These are phyloP conservation scores for Tachysurus fulvidraco DNA, from an alignment of 2,113 vertebrate species.

Conservation along the genomic window DNA sequence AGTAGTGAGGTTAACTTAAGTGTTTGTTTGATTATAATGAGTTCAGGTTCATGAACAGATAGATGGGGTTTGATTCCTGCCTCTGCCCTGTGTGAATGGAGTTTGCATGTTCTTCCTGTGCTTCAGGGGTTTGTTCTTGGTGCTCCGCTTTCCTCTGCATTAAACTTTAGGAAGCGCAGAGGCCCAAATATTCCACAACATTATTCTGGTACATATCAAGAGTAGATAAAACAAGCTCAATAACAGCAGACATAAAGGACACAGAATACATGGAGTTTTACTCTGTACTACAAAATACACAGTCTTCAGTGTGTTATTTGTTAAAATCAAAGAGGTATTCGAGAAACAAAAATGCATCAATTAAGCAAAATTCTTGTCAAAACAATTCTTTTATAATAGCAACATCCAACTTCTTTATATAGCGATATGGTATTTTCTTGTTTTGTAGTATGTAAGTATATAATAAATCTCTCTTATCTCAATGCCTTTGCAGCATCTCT, in stretches of 20 bases:
- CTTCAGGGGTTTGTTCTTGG: too few relatives aligned
- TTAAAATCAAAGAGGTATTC: conserved; percentile 18
- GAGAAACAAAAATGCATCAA: conserved; percentile 9
- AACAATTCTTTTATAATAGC: conserved; percentile 55
- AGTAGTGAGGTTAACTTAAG: neutral
- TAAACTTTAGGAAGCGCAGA: neutral
- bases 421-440: conserved; percentile 47
- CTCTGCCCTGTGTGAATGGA: too few relatives aligned
- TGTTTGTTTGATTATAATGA: neutral
- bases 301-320: conserved; percentile 33
- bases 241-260: neutral
- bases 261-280: conserved; percentile 15
- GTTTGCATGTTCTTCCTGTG: too few relatives aligned
- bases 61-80: too few relatives aligned
- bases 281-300: conserved; percentile 21
- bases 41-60: neutral
- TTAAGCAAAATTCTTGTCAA: conserved; percentile 42
- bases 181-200: neutral
- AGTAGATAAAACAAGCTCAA: neutral
- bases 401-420: conserved; percentile 52
- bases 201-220: neutral
- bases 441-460: conserved; percentile 54
- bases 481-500: conserved; percentile 54
- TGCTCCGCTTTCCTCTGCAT: too few relatives aligned
- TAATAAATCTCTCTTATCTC: conserved; percentile 53